Evolutionary conservation across 2,113 vertebrate species (phyloP).

Genomic region (Notechis scutatus): DNA sequence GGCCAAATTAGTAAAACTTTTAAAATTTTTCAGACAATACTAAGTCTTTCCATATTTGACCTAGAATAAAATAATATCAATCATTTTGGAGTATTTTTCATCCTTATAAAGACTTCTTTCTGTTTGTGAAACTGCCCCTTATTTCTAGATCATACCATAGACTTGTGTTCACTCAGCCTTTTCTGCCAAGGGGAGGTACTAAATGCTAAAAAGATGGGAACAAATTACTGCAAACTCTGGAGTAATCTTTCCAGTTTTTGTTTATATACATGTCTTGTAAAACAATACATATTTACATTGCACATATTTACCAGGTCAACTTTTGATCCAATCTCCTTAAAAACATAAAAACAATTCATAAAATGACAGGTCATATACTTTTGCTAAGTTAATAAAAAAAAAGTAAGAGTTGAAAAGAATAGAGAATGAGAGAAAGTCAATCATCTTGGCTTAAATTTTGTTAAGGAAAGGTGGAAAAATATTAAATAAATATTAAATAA

Average conservation of each 20-base stretch:
- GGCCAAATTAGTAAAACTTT: not conserved
- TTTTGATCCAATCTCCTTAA: slow-evolving; percentile 48
- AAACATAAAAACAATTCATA: slow-evolving; percentile 36
- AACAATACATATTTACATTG: slow-evolving; percentile 2
- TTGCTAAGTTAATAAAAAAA: slow-evolving; percentile 15
- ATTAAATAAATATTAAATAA: not conserved
- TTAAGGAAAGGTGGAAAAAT: not conserved
- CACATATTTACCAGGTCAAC: slow-evolving; percentile 25
- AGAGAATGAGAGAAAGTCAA: not conserved
- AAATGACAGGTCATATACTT: slow-evolving; percentile 21
- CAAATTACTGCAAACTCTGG: slow-evolving; percentile 9
- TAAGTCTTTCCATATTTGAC: slow-evolving; percentile 8
- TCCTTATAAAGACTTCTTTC: slow-evolving; percentile 42
- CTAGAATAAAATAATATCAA: slow-evolving; percentile 28
- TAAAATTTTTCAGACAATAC: not conserved
- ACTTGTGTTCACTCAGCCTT: slow-evolving; percentile 32
- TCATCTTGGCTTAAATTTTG: not conserved
- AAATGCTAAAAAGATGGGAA: slow-evolving; percentile 22
- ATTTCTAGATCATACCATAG: slow-evolving; percentile 18
- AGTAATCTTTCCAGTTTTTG: slow-evolving; percentile 20
- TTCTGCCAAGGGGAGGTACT: slow-evolving; percentile 6
- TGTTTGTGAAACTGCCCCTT: slow-evolving; percentile 20
- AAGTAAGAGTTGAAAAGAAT: not conserved
- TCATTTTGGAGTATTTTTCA: slow-evolving; percentile 23
- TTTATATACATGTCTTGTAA: not conserved